phyloP scores from a whole-genome alignment of 1,140 invertebrate species.

The Episyrphus balteatus region DNA sequence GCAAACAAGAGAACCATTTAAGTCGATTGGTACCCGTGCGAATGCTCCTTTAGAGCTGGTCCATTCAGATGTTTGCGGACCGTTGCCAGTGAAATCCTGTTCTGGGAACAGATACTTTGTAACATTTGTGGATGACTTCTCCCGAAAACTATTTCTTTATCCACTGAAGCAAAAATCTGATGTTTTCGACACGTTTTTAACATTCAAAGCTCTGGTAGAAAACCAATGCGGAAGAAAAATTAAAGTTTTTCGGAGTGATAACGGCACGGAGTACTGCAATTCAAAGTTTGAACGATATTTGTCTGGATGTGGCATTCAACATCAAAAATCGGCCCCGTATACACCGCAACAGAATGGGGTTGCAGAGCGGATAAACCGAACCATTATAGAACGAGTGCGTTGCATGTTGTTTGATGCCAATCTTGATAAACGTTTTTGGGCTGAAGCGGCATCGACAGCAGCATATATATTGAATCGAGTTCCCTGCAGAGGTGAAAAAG shows the following conservation, averaged over 20 bases:
- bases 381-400: constrained; percentile 9
- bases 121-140: constrained; percentile 30
- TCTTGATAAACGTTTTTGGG: constrained; percentile 36
- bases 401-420: constrained; percentile 18
- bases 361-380: constrained; percentile 19
- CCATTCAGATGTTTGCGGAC: too few relatives aligned
- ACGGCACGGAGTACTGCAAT: constrained; percentile 29
- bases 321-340: constrained; percentile 29
- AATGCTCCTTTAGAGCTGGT: too few relatives aligned
- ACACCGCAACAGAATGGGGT: constrained; percentile 32
- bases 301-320: constrained; percentile 20
- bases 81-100: constrained; percentile 11
- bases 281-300: constrained; percentile 13
- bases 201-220: constrained; percentile 12
- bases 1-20: too few relatives aligned
- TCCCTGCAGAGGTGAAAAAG: constrained; percentile 27
- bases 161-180: too few relatives aligned
- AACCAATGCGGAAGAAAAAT: constrained; percentile 15
- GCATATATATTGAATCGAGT: constrained; percentile 6
- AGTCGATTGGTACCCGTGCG: too few relatives aligned
- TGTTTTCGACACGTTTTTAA: constrained; percentile 2
- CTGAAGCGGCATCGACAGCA: constrained; percentile 35
- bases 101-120: constrained; percentile 27
- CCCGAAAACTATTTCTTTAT: constrained; percentile 13
- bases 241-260: constrained; percentile 22